Evolutionary conservation across 1,140 invertebrate species (phyloP).

Genomic region (Lepidurus arcticus): DNA sequence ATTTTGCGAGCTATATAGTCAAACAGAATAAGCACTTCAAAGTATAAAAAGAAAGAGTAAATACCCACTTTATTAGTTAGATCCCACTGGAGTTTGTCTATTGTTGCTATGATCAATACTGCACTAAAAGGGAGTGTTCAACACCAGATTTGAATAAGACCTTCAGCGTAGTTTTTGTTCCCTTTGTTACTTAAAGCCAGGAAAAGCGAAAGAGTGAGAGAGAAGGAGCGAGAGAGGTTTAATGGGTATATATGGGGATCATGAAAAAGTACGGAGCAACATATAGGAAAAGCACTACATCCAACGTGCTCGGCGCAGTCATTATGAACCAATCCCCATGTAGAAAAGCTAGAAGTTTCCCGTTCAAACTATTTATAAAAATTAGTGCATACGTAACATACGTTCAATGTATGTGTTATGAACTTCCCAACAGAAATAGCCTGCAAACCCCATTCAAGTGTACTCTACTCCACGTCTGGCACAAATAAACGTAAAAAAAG

Average conservation of each 20-base stretch:
- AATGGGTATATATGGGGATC: background rate
- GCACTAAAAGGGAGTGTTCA: background rate
- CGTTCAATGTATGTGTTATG: background rate
- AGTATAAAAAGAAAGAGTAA: background rate
- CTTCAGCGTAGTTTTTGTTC: background rate
- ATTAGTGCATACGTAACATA: background rate
- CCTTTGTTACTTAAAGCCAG: background rate
- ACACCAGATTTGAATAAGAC: background rate
- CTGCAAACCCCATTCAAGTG: background rate
- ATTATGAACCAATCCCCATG: background rate
- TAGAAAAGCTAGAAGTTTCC: background rate
- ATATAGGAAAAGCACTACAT: background rate
- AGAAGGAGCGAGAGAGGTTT: background rate
- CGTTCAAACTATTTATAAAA: slow-evolving; percentile 5
- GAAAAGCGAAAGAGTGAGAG: background rate
- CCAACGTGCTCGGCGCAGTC: background rate
- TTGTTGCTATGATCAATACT: background rate
- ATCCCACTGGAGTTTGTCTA: background rate
- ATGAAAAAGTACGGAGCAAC: background rate
- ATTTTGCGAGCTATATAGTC: too few species aligned
- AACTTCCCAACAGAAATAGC: background rate
- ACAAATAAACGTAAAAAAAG: background rate
- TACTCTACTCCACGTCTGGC: background rate
- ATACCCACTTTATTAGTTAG: background rate
- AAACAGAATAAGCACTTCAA: background rate